A percentile compares a stretch with the other conserved stretches of the same genome.
phyloP scores from a whole-genome alignment of 1,140 invertebrate genomes.

The Agraylea sexmaculata region DNA sequence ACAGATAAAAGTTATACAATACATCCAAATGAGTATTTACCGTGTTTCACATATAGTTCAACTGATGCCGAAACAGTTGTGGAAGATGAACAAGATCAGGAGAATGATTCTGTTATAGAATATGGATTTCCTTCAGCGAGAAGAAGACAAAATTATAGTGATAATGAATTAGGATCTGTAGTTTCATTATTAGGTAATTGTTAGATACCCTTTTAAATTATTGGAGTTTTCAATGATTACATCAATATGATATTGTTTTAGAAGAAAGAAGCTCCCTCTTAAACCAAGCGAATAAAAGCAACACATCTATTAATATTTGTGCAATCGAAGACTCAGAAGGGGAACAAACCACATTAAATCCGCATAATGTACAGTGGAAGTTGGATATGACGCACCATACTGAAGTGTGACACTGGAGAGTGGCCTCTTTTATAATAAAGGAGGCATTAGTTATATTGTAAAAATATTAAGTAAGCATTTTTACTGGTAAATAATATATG shows the following conservation, averaged over 20 bases:
- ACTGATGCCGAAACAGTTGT: slow-evolving; percentile 43
- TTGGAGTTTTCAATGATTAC: slow-evolving; percentile 1
- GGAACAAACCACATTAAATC: slow-evolving; percentile 27
- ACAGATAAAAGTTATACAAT: slow-evolving; percentile 54
- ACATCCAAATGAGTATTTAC: slow-evolving; percentile 71
- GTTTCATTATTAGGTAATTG: slow-evolving; percentile 40
- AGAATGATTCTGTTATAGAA: slow-evolving; percentile 31
- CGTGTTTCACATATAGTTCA: slow-evolving; percentile 58
- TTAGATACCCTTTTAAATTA: background rate
- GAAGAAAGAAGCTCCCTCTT: slow-evolving; percentile 57
- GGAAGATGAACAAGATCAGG: slow-evolving; percentile 9
- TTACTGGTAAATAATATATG: background rate
- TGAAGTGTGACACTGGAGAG: slow-evolving; percentile 20
- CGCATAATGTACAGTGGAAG: slow-evolving; percentile 13
- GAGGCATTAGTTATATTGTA: no score
- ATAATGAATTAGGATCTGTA: slow-evolving; percentile 43
- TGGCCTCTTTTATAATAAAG: slow-evolving; percentile 16
- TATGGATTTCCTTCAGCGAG: slow-evolving; percentile 54
- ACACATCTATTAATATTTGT: slow-evolving; percentile 70
- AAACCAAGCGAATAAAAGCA: slow-evolving; percentile 55
- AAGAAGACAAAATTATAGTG: slow-evolving; percentile 42
- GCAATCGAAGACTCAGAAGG: slow-evolving; percentile 76
- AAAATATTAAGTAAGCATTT: no score
- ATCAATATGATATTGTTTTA: slow-evolving; percentile 22
- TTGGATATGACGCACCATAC: slow-evolving; percentile 14